Percentiles rank a stretch among this genome's conserved stretches.
phyloP scores from a whole-genome alignment of 2,797 vertebrate species.

The Peromyscus melanophrys region DNA sequence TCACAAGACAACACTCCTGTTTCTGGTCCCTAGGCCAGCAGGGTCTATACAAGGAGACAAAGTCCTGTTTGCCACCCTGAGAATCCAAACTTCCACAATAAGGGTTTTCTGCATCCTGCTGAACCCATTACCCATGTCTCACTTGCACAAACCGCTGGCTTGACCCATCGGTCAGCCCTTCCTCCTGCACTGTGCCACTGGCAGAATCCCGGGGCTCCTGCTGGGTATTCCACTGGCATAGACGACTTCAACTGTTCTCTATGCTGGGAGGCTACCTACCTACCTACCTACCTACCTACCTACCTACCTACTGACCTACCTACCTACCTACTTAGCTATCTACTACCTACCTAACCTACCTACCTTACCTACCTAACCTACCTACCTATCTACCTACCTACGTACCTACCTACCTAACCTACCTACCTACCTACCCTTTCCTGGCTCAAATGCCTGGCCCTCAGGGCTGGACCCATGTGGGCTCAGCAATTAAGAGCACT shows the following conservation, averaged over 20 bases:
- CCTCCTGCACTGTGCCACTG: not conserved
- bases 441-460: not conserved
- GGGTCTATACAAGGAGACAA: no score
- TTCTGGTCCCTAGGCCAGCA: accelerated
- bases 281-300: no score
- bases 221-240: not conserved
- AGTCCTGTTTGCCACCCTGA: not conserved
- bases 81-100: not conserved
- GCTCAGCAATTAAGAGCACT: not conserved
- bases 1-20: accelerated
- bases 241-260: not conserved
- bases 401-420: no score
- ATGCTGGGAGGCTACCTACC: not conserved
- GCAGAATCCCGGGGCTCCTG: not conserved
- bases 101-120: not conserved
- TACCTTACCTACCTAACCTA: no score
- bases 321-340: no score
- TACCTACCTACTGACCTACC: no score
- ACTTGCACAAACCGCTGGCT: not conserved
- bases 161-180: not conserved
- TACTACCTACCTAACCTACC: no score
- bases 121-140: not conserved
- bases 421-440: not conserved
- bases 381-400: no score
- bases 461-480: no score